Percentiles rank a stretch among this genome's conserved stretches.
Conservation (phyloP, 2,113 vertebrate genomes). For the Ochotona princeps region DNA sequence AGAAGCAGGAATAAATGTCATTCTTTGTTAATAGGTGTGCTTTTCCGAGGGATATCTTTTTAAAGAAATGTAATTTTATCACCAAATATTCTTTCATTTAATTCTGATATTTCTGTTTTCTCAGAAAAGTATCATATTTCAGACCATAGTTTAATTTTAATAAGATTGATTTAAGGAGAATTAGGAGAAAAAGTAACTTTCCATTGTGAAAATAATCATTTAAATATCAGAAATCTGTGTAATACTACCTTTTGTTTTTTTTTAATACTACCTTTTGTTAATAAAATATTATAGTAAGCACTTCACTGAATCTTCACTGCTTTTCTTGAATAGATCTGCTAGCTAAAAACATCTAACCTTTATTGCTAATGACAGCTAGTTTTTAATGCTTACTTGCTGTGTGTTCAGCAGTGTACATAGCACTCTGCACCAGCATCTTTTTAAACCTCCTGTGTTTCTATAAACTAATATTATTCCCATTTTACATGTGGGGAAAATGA, state of each 20-base stretch:
- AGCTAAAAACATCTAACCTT: not conserved
- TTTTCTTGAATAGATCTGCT: not conserved
- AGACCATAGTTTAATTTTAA: conserved; percentile 18
- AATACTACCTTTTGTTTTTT: not conserved
- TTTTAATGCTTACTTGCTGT: not conserved
- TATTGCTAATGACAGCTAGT: too few species aligned
- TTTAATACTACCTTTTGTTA: not conserved
- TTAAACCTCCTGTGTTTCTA: not conserved
- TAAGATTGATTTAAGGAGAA: not conserved
- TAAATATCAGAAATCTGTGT: not conserved
- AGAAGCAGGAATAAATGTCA: not conserved
- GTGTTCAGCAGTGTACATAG: not conserved
- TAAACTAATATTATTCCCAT: not conserved
- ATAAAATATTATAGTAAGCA: not conserved
- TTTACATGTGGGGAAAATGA: not conserved
- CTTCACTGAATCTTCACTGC: not conserved
- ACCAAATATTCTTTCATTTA: not conserved
- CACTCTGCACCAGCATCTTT: not conserved
- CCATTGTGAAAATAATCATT: not conserved
- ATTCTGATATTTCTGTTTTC: conserved; percentile 41
- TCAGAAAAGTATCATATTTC: not conserved
- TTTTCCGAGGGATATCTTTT: not conserved
- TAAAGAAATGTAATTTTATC: not conserved
- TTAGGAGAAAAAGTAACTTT: conserved; percentile 20
- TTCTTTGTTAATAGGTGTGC: not conserved